Conservation (phyloP, 2,113 vertebrate genomes). For the Hystrix cristata region DNA sequence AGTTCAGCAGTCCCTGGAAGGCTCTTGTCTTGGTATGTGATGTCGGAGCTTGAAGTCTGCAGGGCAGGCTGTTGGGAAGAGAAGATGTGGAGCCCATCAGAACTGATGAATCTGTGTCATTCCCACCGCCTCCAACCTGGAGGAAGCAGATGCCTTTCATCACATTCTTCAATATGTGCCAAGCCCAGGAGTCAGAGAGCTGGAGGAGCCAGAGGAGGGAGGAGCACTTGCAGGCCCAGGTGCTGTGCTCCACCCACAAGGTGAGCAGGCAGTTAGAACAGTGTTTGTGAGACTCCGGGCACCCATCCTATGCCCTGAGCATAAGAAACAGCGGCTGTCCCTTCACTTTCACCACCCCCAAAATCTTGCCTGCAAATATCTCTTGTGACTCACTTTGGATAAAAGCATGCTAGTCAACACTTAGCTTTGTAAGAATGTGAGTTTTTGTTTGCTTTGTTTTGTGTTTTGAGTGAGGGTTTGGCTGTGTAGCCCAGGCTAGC, state of each 20-base stretch:
- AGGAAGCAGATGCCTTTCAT: background rate
- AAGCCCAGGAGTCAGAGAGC: background rate
- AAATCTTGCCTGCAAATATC: background rate
- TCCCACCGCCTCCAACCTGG: background rate
- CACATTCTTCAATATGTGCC: background rate
- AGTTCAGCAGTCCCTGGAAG: background rate
- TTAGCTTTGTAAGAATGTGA: background rate
- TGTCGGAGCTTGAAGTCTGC: background rate
- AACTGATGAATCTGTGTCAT: background rate
- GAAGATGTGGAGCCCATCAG: background rate
- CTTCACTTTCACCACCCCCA: background rate
- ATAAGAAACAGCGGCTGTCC: background rate
- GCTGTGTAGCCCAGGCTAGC: background rate
- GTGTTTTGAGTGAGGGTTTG: background rate
- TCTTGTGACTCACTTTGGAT: background rate
- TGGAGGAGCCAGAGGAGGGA: background rate
- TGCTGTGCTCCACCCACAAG: background rate
- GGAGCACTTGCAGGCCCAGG: background rate
- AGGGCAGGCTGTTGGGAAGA: background rate
- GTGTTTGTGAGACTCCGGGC: rapidly evolving
- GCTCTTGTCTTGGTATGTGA: background rate
- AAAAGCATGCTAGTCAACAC: background rate
- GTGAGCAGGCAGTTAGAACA: background rate
- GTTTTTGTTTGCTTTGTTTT: background rate
- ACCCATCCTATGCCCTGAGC: background rate